Base-by-base conservation (phyloP, 2,113 vertebrate genomes). In the Puma concolor region DNA sequence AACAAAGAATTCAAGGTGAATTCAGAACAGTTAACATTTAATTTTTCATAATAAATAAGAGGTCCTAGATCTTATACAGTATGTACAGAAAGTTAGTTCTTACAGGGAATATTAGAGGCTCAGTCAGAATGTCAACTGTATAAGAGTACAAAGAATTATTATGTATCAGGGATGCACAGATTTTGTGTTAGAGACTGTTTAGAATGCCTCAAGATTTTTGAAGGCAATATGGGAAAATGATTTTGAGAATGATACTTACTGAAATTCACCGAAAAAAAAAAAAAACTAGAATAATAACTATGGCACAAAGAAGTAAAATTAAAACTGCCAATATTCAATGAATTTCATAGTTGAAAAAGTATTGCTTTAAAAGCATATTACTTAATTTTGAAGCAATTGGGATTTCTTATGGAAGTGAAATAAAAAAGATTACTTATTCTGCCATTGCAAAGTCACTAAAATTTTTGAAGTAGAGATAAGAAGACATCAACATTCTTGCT, bases 251-350 rank as follows among this genome's bases (percentile, higher is more conserved):
- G 60, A 63, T 16, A 88, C 12, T 72, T 38, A 74, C 29, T 95
- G 17, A 96, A 94, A 84, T 67, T 81, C 15, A 33, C 9, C 60
- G 5, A 86, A 95, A 83, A 79, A 69, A 76, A 57, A 86, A 95
- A 83, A 79, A 76, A 57, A 33, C 19, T 84, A 60, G 31, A 27
- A 54, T 88, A 94, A 95, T 93, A 87, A 83, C 52, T 81, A 74
- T 1, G 57, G 38, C 36, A 80, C 79, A 84, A 84, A 94, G 19
- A 96, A 89, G 17, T 97, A 29, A 95, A 96, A 96, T 97, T 91
- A 97, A 97, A 97, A 92, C 80, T 94, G 41, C 67, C 33, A 81
- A 91, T 81, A 77, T 84, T 91, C 44, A 94, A 72, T 85, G 29
- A 36, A 94, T 77, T 89, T 95, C 76, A 94, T 38, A 88, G 38